Evolutionary conservation across 2,797 vertebrate species (phyloP).

Genomic region (Gallinago nigripennis): DNA sequence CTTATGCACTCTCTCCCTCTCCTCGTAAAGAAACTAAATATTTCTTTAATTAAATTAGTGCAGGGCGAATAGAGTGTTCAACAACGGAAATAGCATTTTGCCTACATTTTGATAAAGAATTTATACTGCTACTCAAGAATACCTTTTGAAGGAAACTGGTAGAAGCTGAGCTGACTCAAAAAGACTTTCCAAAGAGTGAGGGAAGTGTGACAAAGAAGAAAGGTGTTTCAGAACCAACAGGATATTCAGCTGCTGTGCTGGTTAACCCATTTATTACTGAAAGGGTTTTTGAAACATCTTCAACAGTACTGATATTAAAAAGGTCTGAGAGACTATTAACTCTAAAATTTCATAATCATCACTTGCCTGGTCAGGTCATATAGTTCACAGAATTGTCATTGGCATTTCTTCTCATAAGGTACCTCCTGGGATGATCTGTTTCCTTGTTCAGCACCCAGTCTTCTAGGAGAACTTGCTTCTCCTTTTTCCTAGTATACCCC

Average conservation of each 20-base stretch:
- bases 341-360: not conserved
- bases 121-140: not conserved
- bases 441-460: not conserved
- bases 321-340: not conserved
- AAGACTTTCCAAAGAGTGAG: not conserved
- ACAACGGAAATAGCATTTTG: not conserved
- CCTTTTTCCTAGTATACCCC: not conserved
- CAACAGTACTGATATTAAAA: not conserved
- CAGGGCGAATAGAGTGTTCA: not conserved
- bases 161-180: not conserved
- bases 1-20: not conserved
- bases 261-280: not conserved
- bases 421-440: not conserved
- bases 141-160: not conserved
- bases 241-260: not conserved
- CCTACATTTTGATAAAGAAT: not conserved
- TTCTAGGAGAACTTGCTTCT: not conserved
- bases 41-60: constrained; percentile 44
- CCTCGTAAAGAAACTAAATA: constrained; percentile 44
- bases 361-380: not conserved
- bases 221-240: not conserved
- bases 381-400: not conserved
- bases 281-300: not conserved
- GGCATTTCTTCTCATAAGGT: not conserved
- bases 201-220: not conserved